Base-by-base conservation (phyloP, 1,140 invertebrate species). In the Dolichoris vasculosae region DNA sequence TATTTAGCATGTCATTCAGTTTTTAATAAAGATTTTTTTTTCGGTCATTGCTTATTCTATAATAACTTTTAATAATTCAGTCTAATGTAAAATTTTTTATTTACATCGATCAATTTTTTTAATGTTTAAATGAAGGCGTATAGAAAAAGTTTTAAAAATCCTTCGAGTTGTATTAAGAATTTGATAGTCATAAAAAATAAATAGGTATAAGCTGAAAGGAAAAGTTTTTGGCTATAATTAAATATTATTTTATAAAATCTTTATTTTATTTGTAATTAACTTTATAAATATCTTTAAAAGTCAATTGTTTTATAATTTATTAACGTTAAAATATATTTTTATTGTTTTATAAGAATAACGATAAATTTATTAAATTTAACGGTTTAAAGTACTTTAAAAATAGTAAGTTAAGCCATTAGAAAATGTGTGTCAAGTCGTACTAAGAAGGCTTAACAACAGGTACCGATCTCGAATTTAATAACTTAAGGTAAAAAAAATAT, bases 321-420 rank as follows among this genome's bases (percentile, higher is more conserved):
- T 38, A 71, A 40, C 35, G 15, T 13, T 40, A 71, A 38, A 71
- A 40, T 1, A 71, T 71, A 30, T 40, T 67, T 71, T 71, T 71
- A 71, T 71, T 2, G 1, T 26, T 26, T 40, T 71, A 71, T 4
- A 26, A 0, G 20, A 71, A 71, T 26, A 4, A n/a, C 3, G 9
- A 69, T 69, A 69, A 69, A 38, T 69, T 35, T 71, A 40, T 40
- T 23, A 40, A 71, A 40, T 71, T 71, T 71, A 71, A 40, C 35
- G 20, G 13, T 1, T 20, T 0, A 26, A 75, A 69, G 30, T 0
- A 17, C 0, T 48, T 51, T 51, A 1, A 6, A 48, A 38, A 69
- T 26, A 23, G n/a, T 35, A 63, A 9, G 2, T 71, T 23, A 1
- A 23, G 35, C 32, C 15, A 26, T 32, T 6, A 17, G 15, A 64